phyloP scores from a whole-genome alignment of 2,113 vertebrate genomes.

The Cyphomyrus plagiostoma region DNA sequence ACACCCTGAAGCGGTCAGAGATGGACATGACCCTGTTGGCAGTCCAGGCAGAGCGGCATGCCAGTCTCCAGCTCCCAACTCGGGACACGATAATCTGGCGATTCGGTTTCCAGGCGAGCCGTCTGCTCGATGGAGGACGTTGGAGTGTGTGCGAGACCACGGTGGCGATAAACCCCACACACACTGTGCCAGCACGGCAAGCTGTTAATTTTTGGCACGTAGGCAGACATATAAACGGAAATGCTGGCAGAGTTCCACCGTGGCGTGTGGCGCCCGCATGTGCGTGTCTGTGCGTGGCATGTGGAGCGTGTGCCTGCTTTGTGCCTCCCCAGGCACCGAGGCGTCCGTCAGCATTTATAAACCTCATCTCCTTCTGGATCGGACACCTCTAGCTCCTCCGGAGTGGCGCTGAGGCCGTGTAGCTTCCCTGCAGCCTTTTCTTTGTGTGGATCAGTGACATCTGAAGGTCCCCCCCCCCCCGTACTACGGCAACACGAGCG shows the following conservation, averaged over 20 bases:
- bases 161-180: neutral
- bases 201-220: neutral
- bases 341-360: neutral
- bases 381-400: neutral
- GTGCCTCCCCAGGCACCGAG: neutral
- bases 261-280: neutral
- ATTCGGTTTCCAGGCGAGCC: neutral
- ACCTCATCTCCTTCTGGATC: neutral
- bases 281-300: neutral
- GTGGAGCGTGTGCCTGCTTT: neutral
- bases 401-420: neutral
- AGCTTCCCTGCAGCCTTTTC: slow-evolving; percentile 38
- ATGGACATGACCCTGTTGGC: neutral
- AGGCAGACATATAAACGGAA: neutral
- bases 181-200: neutral
- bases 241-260: neutral
- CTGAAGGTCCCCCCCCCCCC: neutral
- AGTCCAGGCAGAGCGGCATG: neutral
- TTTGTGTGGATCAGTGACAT: slow-evolving; percentile 41
- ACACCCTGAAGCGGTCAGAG: neutral
- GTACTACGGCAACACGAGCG: neutral
- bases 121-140: neutral
- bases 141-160: neutral
- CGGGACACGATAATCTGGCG: neutral
- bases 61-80: neutral